Conservation (phyloP, 1,140 invertebrate species). For the Oncopeltus fasciatus region DNA sequence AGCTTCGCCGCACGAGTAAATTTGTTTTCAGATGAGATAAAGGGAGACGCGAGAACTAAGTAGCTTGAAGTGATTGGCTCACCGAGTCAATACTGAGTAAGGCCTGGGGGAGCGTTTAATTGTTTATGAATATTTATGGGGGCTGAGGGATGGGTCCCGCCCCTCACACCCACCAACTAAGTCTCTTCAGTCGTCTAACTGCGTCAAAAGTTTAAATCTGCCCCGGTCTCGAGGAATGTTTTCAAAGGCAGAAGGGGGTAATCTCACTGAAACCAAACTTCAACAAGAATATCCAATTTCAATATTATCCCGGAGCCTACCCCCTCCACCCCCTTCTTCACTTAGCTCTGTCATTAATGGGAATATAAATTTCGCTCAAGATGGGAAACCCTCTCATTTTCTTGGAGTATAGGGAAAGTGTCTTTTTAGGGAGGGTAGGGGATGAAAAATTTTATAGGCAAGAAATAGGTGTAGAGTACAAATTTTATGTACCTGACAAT, state of each 20-base stretch:
- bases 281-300: neutral
- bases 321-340: too few relatives aligned
- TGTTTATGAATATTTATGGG: conserved; percentile 8
- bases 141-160: neutral
- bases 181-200: neutral
- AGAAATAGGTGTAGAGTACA: too few relatives aligned
- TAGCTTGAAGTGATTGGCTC: conserved; percentile 5
- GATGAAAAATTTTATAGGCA: too few relatives aligned
- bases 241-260: neutral
- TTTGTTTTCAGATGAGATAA: neutral
- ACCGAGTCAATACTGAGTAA: conserved; percentile 2
- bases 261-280: neutral
- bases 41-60: neutral
- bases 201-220: neutral
- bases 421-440: too few relatives aligned
- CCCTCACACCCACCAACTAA: too few relatives aligned
- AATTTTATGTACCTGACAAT: too few relatives aligned
- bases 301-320: neutral
- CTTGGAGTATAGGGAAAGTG: too few relatives aligned
- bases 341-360: too few relatives aligned
- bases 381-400: too few relatives aligned
- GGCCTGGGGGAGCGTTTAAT: neutral
- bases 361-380: too few relatives aligned
- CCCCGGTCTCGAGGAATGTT: neutral
- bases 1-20: neutral